Evolutionary conservation across 2,888 invertebrate species (phyloP), one percentile per base, ranked within the genome.

Genomic region (Caenorhabditis doughertyi): DNA sequence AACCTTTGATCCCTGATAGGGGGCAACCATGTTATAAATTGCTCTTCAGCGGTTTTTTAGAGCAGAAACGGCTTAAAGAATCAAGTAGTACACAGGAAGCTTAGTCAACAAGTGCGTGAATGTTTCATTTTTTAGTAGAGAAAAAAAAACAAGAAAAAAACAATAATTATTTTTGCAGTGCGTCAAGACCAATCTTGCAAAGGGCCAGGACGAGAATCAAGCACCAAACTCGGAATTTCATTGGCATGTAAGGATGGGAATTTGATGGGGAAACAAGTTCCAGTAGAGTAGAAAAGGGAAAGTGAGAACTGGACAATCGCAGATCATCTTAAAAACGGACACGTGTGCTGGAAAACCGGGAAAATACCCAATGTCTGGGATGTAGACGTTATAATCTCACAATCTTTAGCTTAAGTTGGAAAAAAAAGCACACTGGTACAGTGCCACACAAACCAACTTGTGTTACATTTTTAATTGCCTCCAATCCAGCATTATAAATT

Each of bases 231-330:
- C 72, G 18, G 80, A 81, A 39, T 64, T 67, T 21, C 80, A 81
- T 53, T 81, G 80, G 80, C 67, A 81, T 71, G 80, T 81, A 81
- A 65, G 73, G 27, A 39, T 21, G 21, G 51, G 51, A 4, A 18
- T 7, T 9, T 5, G 29, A 21, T 18, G 35, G 11, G 18, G 32
- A 56, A 9, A 56, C 2, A 39, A 18, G 9, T 27, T 18, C 11
- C 29, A 25, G 35, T 16, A 51, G 18, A 44, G n/a, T 16, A 9
- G 27, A 44, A 13, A 18, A 62, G 5, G n/a, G 1, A n/a, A n/a
- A n/a, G n/a, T n/a, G n/a, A n/a, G n/a, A n/a, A n/a, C n/a, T n/a
- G n/a, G n/a, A n/a, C n/a, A n/a, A n/a, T n/a, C n/a, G n/a, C n/a
- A n/a, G n/a, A n/a, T n/a, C n/a, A n/a, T n/a, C n/a, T n/a, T n/a